Conservation (phyloP, 2,797 vertebrate species). For the Ispidina lecontei region DNA sequence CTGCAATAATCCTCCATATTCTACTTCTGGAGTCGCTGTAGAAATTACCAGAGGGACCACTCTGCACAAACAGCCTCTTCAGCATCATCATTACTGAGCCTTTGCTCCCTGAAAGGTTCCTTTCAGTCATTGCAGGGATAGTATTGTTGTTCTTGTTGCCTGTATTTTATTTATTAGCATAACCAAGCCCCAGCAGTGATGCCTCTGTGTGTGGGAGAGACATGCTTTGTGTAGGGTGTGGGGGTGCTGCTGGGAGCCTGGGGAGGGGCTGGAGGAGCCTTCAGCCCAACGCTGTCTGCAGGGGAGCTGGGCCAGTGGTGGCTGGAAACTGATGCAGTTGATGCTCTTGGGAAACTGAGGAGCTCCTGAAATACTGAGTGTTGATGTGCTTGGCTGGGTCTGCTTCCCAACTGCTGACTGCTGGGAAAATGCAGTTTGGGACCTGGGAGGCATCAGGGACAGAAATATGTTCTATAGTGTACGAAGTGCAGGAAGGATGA, state of each 20-base stretch:
- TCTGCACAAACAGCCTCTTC: not conserved
- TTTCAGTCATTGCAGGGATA: not conserved
- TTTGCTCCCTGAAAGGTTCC: not conserved
- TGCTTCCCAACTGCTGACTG: fast-evolving
- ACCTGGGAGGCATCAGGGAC: not conserved
- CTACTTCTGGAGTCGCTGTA: not conserved
- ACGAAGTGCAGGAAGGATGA: not conserved
- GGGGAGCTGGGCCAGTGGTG: not conserved
- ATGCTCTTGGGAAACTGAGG: not conserved
- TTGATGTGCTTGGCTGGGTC: not conserved
- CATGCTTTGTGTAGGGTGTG: not conserved
- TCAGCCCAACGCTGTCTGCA: fast-evolving
- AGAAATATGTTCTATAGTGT: fast-evolving
- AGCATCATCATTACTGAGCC: slow-evolving; percentile 9
- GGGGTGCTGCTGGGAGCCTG: too few species aligned
- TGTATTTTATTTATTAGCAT: not conserved
- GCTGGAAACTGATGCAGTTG: not conserved
- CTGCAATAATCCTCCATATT: not conserved
- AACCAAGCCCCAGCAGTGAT: fast-evolving
- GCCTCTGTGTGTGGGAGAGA: not conserved
- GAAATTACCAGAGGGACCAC: slow-evolving; percentile 28
- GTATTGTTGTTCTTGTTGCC: not conserved
- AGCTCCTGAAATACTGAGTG: not conserved
- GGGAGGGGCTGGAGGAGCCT: not conserved
- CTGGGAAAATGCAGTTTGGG: not conserved